These are phyloP conservation scores for Sialia sialis DNA, from an alignment of 2,113 vertebrate genomes.

Conservation along the genomic window DNA sequence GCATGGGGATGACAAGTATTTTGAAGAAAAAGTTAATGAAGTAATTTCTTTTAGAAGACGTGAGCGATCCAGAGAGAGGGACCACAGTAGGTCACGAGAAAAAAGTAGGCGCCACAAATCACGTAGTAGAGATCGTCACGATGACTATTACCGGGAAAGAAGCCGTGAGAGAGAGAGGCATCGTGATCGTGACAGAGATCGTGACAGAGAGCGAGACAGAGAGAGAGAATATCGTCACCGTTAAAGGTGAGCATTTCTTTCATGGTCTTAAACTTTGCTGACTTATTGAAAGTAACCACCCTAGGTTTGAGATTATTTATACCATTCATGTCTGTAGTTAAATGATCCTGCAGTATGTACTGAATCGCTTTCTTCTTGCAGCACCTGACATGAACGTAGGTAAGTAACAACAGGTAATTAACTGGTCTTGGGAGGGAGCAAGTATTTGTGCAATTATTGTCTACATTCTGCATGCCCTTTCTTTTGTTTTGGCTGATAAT, in stretches of 20 bases:
- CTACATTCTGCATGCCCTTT: background rate
- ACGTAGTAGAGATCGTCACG: constrained; percentile 93
- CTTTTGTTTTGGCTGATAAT: background rate
- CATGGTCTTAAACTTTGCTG: background rate
- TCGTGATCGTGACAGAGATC: constrained; percentile 90
- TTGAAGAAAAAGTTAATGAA: constrained; percentile 70
- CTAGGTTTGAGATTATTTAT: constrained; percentile 43
- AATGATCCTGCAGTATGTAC: constrained; percentile 39
- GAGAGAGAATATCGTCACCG: constrained; percentile 95
- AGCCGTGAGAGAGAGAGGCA: constrained; percentile 95
- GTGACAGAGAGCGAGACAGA: constrained; percentile 90
- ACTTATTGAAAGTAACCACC: constrained; percentile 13
- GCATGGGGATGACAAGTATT: background rate
- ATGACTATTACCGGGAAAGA: constrained; percentile 96
- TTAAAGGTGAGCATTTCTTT: constrained; percentile 84
- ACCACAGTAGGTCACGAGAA: constrained; percentile 97
- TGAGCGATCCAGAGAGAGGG: constrained; percentile 96
- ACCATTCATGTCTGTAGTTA: constrained; percentile 43
- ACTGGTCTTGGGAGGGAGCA: background rate
- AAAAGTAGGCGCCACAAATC: constrained; percentile 97
- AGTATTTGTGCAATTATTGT: background rate
- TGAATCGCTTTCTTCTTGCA: constrained; percentile 64
- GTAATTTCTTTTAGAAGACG: constrained; percentile 86
- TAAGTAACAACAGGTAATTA: constrained; percentile 72
- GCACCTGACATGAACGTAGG: constrained; percentile 31